Conservation (phyloP, 2,888 invertebrate genomes). For the Timandra comae region DNA sequence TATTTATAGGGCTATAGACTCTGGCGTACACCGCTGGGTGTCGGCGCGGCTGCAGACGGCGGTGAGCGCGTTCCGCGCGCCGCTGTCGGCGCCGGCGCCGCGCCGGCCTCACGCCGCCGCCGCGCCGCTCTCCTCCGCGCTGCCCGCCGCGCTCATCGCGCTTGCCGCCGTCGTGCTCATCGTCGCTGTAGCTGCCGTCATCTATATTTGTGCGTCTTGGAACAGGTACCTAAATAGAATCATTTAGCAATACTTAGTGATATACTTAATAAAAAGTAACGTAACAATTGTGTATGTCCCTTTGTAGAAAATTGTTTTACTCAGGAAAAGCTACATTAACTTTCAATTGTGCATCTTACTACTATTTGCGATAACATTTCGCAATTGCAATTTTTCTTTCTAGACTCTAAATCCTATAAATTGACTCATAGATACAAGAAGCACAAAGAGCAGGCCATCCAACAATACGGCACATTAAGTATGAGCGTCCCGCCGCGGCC, state of each 20-base stretch:
- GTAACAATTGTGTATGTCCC: no score
- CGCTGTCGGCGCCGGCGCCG: slow-evolving; percentile 28
- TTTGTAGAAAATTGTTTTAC: no score
- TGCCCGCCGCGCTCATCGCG: slow-evolving; percentile 92
- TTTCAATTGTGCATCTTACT: no score
- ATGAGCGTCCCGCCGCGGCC: slow-evolving; percentile 62
- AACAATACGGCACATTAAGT: slow-evolving; percentile 79
- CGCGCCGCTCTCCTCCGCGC: slow-evolving; percentile 78
- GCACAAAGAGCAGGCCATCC: slow-evolving; percentile 87
- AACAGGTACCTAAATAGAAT: slow-evolving; percentile 86
- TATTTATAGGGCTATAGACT: slow-evolving; percentile 40
- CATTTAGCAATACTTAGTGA: no score
- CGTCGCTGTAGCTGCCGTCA: slow-evolving; percentile 90
- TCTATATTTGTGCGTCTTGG: slow-evolving; percentile 96
- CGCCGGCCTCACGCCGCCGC: slow-evolving; percentile 44
- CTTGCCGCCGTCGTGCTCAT: slow-evolving; percentile 93
- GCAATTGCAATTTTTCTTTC: no score
- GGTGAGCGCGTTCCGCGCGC: slow-evolving; percentile 79
- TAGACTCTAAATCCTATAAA: no score
- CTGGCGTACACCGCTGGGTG: slow-evolving; percentile 40
- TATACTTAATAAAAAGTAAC: no score
- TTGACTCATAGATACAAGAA: slow-evolving; percentile 87
- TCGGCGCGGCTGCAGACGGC: slow-evolving; percentile 53
- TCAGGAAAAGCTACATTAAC: no score
- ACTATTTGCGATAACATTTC: no score